Percentiles rank a stretch among this genome's conserved stretches.
Evolutionary conservation across 2,888 invertebrate species (phyloP).

Genomic region (Stratiomys singularior): DNA sequence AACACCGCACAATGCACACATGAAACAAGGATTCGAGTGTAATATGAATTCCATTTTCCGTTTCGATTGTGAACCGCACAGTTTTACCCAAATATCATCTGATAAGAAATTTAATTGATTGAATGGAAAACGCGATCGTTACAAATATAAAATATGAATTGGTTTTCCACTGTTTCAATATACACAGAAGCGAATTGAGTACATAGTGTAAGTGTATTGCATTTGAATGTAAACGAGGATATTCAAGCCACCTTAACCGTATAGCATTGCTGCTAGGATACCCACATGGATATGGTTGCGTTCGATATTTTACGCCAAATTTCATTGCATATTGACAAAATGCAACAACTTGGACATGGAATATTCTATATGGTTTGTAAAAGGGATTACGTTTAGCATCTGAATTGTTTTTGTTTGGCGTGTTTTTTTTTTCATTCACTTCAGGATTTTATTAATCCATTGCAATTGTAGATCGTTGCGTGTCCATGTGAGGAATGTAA

Average conservation of each 20-base stretch:
- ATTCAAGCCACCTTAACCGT: too few relatives aligned
- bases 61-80: not conserved
- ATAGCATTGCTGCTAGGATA: not conserved
- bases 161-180: slow-evolving; percentile 1
- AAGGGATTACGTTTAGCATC: slow-evolving; percentile 26
- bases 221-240: too few relatives aligned
- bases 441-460: slow-evolving; percentile 5
- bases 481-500: too few relatives aligned
- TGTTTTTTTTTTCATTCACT: too few relatives aligned
- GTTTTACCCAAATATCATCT: slow-evolving; percentile 1
- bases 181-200: not conserved
- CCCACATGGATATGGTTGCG: not conserved
- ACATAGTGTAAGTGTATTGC: too few relatives aligned
- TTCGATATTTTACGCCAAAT: not conserved
- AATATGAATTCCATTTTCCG: not conserved
- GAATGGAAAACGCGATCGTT: slow-evolving; percentile 3
- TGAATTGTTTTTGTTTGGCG: not conserved
- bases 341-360: slow-evolving; percentile 10
- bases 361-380: slow-evolving; percentile 11
- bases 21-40: not conserved
- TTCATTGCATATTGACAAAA: slow-evolving; percentile 10
- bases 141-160: not conserved
- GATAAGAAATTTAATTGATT: slow-evolving; percentile 30
- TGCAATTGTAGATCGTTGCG: too few relatives aligned
- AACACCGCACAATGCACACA: not conserved